Percentiles rank a stretch among this genome's conserved stretches.
Conservation (phyloP, 2,888 invertebrate genomes). For the Sphaerophoria taeniata region DNA sequence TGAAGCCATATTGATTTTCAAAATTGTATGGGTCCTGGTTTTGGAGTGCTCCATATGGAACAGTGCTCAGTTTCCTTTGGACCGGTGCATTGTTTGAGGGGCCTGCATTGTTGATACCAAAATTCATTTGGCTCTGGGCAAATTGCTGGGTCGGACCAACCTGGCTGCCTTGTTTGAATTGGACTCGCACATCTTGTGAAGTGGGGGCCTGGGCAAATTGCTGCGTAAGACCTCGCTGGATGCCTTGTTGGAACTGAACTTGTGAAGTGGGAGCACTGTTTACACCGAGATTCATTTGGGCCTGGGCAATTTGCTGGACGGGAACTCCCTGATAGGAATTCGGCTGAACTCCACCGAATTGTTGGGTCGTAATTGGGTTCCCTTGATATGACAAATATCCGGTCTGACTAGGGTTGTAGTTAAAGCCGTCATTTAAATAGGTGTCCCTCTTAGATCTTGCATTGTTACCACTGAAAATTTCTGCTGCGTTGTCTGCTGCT, state of each 20-base stretch:
- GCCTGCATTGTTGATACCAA: neutral
- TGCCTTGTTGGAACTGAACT: neutral
- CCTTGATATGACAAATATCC: conserved; percentile 26
- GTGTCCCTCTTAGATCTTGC: neutral
- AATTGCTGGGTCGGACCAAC: conserved; percentile 41
- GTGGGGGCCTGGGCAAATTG: conserved; percentile 23
- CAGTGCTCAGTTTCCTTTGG: neutral
- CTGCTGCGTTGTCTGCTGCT: conserved; percentile 37
- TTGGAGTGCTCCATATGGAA: neutral
- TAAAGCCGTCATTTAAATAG: neutral
- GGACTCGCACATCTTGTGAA: neutral
- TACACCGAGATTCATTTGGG: conserved; percentile 35
- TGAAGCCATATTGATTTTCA: conserved; percentile 22
- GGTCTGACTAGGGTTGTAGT: neutral
- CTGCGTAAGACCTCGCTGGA: conserved; percentile 25
- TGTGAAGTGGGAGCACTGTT: neutral
- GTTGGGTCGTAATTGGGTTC: conserved; percentile 8
- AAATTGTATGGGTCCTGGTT: conserved; percentile 31
- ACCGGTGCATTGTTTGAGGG: neutral
- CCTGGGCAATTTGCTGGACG: conserved; percentile 29
- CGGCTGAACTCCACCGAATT: conserved; percentile 35
- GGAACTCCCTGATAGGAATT: conserved; percentile 22
- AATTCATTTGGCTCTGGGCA: conserved; percentile 27
- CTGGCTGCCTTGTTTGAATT: neutral
- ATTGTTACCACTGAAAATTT: conserved; percentile 3